Percentiles rank a stretch among this genome's conserved stretches.
These are phyloP conservation scores for Sardina pilchardus DNA, from an alignment of 2,113 vertebrate genomes.

Conservation along the genomic window DNA sequence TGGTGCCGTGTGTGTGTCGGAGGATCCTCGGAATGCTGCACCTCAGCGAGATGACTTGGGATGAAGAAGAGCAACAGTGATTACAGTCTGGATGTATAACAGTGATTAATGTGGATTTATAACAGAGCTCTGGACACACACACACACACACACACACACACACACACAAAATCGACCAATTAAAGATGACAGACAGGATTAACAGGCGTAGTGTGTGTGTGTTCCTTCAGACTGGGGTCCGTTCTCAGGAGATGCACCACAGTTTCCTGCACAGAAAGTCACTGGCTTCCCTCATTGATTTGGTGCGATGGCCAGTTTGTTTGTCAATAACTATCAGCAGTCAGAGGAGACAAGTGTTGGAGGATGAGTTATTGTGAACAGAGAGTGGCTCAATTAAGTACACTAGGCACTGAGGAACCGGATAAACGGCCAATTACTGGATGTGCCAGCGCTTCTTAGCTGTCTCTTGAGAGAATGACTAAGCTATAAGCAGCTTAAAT, in stretches of 20 bases:
- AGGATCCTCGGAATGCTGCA: too few species aligned
- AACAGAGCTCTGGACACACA: too few species aligned
- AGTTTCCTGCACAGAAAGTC: not conserved
- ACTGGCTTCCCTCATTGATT: not conserved
- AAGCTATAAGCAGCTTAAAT: not conserved
- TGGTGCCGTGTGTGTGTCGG: not conserved
- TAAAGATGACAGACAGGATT: not conserved
- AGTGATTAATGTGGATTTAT: too few species aligned
- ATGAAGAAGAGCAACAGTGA: not conserved
- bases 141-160: too few species aligned
- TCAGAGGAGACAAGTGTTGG: not conserved
- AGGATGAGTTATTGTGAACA: not conserved
- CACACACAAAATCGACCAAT: too few species aligned
- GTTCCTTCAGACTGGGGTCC: not conserved
- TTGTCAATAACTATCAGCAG: not conserved
- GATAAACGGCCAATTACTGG: not conserved
- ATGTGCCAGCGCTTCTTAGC: not conserved
- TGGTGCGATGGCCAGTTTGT: not conserved
- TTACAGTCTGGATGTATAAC: not conserved
- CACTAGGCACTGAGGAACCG: not conserved
- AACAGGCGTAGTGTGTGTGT: not conserved
- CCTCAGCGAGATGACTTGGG: not conserved
- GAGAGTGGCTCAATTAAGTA: not conserved
- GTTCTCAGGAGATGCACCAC: not conserved
- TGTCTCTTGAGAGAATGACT: not conserved